Base-by-base conservation (phyloP, 2,797 vertebrate genomes). In the Pangasius krempfi region DNA sequence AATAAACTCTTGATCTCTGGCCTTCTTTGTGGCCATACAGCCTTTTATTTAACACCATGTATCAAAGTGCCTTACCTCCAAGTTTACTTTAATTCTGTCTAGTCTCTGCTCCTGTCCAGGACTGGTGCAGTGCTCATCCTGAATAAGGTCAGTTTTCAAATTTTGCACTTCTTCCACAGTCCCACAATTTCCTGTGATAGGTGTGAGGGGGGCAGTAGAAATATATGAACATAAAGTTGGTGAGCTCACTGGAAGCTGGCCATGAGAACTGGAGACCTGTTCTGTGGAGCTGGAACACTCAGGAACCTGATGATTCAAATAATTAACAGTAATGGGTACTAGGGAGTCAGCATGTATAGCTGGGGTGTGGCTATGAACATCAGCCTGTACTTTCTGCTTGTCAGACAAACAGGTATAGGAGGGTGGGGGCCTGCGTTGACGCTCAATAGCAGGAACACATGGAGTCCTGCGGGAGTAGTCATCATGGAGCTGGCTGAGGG, bases 391-490 rank as follows among this genome's bases (percentile, higher is more conserved):
- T 27, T 50, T 58, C 44, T 89, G 87, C 62, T 88, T 88, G 72
- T 64, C 54, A 16, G 81, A 52, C 14, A 91, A 1, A 54, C 92
- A 94, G 7, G 78, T 89, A n/a, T 91, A 92, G 85, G 93, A 3
- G 0, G 95, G 93, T 2, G 94, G 93, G 1, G 94, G 92, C 37
- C 96, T 95, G 8, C 95, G 95, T 89, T 95, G 95, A 20, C 96
- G 94, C 76, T 96, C 97, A 0, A 85, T 93, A 90, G 95, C 96
- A 0, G 94, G 92, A 30, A 94, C 89, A 83, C 96, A 96, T 91
- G 97, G 97, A 91, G 95, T 94, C 0, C 98, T 96, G 79, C 97
- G 97, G 7, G 98, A 98, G 82, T 99, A 99, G 94, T 98, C 97
- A 3, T 99, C 99, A 0, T 99, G 99, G 78, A 99, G 95, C 84